Conservation (phyloP, 2,888 invertebrate species). For the Erebia palarica region DNA sequence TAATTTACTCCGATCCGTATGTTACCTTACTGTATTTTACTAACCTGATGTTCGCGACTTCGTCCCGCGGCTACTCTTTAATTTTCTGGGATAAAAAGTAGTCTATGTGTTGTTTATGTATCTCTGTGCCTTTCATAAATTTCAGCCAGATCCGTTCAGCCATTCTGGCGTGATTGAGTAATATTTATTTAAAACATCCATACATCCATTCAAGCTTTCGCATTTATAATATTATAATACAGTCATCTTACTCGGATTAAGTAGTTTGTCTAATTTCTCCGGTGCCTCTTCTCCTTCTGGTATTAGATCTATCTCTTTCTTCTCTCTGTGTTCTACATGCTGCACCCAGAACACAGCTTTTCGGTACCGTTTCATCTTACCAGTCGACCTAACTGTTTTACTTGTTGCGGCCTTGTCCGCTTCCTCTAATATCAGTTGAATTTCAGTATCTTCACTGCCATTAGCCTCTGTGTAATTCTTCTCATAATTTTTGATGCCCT, state of each 20-base stretch:
- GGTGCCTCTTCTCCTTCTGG: background rate
- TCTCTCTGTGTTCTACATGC: background rate
- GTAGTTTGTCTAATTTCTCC: background rate
- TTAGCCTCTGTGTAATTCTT: background rate
- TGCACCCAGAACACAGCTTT: background rate
- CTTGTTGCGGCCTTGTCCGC: background rate
- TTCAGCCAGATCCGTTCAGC: no score
- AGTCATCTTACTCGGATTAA: background rate
- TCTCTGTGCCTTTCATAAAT: no score
- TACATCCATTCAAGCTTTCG: no score
- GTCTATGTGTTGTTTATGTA: no score
- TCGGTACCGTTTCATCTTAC: background rate
- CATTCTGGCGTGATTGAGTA: no score
- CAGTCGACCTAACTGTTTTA: background rate
- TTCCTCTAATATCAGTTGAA: background rate
- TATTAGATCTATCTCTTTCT: background rate
- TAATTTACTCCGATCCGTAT: no score
- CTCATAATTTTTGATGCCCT: background rate
- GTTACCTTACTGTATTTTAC: no score
- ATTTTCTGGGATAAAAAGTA: no score
- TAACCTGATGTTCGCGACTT: no score
- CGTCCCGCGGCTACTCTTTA: no score
- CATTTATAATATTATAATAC: no score
- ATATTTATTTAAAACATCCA: no score
- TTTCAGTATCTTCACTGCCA: background rate